phyloP scores from a whole-genome alignment of 2,797 vertebrate species.

The Acipenser oxyrinchus region DNA sequence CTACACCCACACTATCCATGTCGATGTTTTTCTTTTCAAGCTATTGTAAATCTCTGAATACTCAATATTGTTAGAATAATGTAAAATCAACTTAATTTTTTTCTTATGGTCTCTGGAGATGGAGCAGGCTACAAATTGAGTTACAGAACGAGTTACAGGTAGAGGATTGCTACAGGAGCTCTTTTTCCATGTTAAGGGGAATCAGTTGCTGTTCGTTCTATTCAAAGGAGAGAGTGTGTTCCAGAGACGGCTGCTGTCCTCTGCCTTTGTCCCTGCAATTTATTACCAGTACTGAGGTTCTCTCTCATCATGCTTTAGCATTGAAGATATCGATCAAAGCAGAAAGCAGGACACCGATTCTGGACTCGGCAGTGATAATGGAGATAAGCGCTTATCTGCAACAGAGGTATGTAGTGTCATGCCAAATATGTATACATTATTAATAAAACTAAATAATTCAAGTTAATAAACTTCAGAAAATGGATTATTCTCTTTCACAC shows the following conservation, averaged over 20 bases:
- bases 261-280: neutral
- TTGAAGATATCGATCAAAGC: conserved; percentile 74
- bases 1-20: too few species aligned
- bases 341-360: conserved; percentile 89
- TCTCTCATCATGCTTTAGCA: conserved; percentile 42
- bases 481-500: too few species aligned
- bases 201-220: neutral
- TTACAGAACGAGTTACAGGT: neutral
- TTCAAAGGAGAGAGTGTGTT: neutral
- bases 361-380: conserved; percentile 87
- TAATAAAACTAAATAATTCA: too few species aligned
- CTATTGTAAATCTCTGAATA: too few species aligned
- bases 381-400: conserved; percentile 85
- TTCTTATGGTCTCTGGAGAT: neutral
- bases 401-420: conserved; percentile 66
- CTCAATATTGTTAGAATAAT: too few species aligned
- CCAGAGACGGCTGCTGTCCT: neutral
- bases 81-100: neutral
- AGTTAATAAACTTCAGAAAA: too few species aligned
- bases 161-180: neutral
- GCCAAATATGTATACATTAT: too few species aligned
- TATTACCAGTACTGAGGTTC: neutral
- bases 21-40: too few species aligned
- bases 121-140: neutral
- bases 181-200: neutral